Evolutionary conservation across 2,888 invertebrate genomes (phyloP), one percentile per base, ranked within the genome.

Genomic region (Leucophenga maculata): DNA sequence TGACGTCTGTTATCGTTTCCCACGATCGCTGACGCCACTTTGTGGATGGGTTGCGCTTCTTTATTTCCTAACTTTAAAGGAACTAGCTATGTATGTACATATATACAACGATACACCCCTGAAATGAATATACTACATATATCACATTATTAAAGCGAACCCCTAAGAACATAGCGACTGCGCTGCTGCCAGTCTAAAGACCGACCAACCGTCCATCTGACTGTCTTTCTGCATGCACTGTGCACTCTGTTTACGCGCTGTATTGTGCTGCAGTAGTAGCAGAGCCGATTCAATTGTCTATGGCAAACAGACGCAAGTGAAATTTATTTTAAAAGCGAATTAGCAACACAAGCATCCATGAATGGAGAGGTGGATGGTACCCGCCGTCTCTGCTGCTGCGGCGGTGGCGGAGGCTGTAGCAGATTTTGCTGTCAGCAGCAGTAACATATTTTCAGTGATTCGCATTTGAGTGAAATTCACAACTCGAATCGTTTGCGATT

Each of bases 1-100:
- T 59, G 65, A 46, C 67, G 69, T 70, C 65, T 71, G 74, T 84
- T 79, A 83, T 85, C 83, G 79, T 83, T 86, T 84, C 84, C 84
- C 84, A 86, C 84, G 85, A 84, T 85, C 84, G 76, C n/a, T 48
- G 16, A 48, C 8, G 32, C 6, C 32, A 32, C 32, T 32, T 54
- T 73, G 84, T 78, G n/a, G n/a, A n/a, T n/a, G n/a, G n/a, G n/a
- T n/a, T n/a, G n/a, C n/a, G n/a, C 77, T 78, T 81, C 77, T 84
- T 82, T 84, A 84, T 86, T 85, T 84, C 82, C 75, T 77, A 82
- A 84, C 84, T 79, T 85, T 73, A 74, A 82, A 74, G 74, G 77
- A 76, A 82, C 79, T 76, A n/a, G n/a, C n/a, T n/a, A n/a, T n/a
- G n/a, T n/a, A n/a, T n/a, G n/a, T 77, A 72, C 48, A 44, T 48